Evolutionary conservation across 2,888 invertebrate species (phyloP).

Genomic region (Drosophila maculinotata): DNA sequence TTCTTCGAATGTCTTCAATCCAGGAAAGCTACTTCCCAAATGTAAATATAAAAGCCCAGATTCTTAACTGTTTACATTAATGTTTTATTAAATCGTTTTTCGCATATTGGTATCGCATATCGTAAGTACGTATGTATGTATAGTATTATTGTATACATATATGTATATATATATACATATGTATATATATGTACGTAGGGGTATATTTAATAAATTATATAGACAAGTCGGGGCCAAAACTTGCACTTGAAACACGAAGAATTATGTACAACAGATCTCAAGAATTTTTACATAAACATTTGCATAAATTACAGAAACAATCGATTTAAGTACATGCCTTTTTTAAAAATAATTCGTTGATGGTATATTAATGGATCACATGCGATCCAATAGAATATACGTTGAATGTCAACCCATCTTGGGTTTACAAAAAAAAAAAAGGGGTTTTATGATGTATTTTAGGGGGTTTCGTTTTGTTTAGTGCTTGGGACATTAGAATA

Average conservation of each 20-base stretch:
- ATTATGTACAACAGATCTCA: conserved; percentile 69
- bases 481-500: conserved; percentile 65
- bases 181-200: conserved; percentile 22
- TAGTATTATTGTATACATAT: conserved; percentile 29
- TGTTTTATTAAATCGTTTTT: conserved; percentile 66
- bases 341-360: conserved; percentile 70
- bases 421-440: conserved; percentile 30
- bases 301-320: conserved; percentile 39
- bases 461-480: conserved; percentile 1
- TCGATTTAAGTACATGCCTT: conserved; percentile 56
- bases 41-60: not conserved
- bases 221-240: conserved; percentile 43
- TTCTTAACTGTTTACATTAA: conserved; percentile 17
- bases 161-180: conserved; percentile 37
- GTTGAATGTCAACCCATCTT: conserved; percentile 7
- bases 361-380: conserved; percentile 2
- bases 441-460: not conserved
- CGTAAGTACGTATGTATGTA: conserved; percentile 38
- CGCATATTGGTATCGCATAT: conserved; percentile 61
- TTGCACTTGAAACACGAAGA: conserved; percentile 67
- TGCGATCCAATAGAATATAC: not conserved
- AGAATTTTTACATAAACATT: conserved; percentile 17
- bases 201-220: conserved; percentile 67
- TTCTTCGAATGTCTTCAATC: no score
- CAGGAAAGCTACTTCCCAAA: no score